A percentile compares a stretch with the other conserved stretches of the same genome.
Conservation (phyloP, 2,888 invertebrate genomes). For the Monoplex corrugatus region DNA sequence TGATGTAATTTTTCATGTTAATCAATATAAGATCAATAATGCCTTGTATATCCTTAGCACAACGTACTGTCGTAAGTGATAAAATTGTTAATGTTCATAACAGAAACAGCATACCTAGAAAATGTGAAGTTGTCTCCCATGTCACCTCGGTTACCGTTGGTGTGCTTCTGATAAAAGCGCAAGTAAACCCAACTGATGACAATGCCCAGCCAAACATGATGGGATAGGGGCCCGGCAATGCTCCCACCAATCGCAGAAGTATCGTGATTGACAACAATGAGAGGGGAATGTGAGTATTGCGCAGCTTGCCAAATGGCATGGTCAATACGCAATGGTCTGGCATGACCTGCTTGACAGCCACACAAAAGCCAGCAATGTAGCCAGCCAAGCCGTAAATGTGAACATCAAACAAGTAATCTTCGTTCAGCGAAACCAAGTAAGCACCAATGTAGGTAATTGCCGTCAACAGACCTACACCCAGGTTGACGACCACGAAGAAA, state of each 20-base stretch:
- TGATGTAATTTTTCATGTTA: too few species aligned
- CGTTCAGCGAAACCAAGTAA: constrained; percentile 93
- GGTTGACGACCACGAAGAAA: constrained; percentile 95
- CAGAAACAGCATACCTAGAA: constrained; percentile 87
- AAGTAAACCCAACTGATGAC: constrained; percentile 96
- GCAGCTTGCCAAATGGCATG: constrained; percentile 92
- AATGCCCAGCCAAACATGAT: constrained; percentile 96
- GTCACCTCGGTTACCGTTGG: constrained; percentile 95
- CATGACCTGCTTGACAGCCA: constrained; percentile 98
- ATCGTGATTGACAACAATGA: constrained; percentile 90
- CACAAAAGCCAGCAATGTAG: constrained; percentile 92
- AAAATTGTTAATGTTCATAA: not conserved
- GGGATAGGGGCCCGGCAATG: constrained; percentile 95
- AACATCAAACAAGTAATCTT: constrained; percentile 92
- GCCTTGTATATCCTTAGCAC: too few species aligned
- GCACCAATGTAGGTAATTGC: constrained; percentile 94
- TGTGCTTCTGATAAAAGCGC: constrained; percentile 97
- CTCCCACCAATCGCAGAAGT: constrained; percentile 90
- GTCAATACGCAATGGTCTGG: constrained; percentile 96
- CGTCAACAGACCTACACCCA: constrained; percentile 93
- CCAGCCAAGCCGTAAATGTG: constrained; percentile 97
- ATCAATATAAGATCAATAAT: too few species aligned
- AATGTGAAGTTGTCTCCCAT: constrained; percentile 98
- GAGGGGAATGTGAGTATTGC: constrained; percentile 93
- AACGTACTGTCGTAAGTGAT: too few species aligned